Conservation (phyloP, 2,113 vertebrate species). For the Poeciliopsis prolifica region DNA sequence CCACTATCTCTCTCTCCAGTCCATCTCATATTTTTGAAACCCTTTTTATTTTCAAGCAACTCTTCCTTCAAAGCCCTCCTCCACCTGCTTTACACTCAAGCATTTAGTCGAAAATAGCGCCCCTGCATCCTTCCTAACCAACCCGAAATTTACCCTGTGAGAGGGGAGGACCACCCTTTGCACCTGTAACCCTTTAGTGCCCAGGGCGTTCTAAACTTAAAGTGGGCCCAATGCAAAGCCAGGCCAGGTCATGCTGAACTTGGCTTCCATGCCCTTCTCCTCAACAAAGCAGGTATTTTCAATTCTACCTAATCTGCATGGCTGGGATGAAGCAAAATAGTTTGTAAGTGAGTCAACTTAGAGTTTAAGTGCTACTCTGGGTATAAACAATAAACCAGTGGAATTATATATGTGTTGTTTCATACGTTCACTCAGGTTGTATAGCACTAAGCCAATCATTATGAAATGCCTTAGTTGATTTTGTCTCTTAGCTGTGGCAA, state of each 20-base stretch:
- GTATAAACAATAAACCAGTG: constrained; percentile 22
- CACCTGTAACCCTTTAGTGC: constrained; percentile 84
- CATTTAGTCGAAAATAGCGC: constrained; percentile 25
- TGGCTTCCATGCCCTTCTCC: constrained; percentile 40
- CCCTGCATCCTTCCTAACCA: constrained; percentile 34
- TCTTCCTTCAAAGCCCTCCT: constrained; percentile 26
- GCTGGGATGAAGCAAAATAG: constrained; percentile 13
- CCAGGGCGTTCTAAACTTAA: constrained; percentile 75
- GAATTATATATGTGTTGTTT: neutral
- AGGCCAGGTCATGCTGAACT: constrained; percentile 37
- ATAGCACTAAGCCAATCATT: neutral
- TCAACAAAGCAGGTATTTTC: constrained; percentile 73
- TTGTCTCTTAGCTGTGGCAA: too few species aligned
- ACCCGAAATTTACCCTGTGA: constrained; percentile 53
- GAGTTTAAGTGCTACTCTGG: constrained; percentile 10
- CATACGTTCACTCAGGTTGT: neutral
- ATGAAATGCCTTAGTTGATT: neutral
- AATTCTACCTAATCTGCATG: constrained; percentile 67
- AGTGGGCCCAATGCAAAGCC: constrained; percentile 48
- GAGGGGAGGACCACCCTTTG: constrained; percentile 79
- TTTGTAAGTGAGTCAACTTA: constrained; percentile 10
- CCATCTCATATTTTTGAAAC: constrained; percentile 4
- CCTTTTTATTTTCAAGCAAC: constrained; percentile 34
- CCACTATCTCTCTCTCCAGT: constrained; percentile 10
- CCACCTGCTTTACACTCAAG: constrained; percentile 11